Evolutionary conservation across 2,888 invertebrate species (phyloP).

Genomic region (Caenorhabditis imperialis): DNA sequence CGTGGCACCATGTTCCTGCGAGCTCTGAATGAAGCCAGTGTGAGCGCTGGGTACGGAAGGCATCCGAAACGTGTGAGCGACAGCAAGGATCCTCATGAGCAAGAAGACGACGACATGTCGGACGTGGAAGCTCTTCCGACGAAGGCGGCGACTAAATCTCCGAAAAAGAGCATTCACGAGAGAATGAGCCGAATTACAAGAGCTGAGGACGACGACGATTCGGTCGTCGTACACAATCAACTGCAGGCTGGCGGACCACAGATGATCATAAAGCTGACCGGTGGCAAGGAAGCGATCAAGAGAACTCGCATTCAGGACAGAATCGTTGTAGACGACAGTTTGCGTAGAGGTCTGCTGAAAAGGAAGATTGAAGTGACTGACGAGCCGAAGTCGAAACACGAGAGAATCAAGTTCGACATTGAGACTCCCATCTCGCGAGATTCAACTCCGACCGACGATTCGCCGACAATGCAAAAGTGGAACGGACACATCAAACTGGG

Average conservation of each 20-base stretch:
- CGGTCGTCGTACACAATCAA: constrained; percentile 34
- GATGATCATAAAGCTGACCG: constrained; percentile 48
- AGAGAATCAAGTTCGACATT: constrained; percentile 47
- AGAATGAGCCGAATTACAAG: constrained; percentile 20
- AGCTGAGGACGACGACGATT: constrained; percentile 25
- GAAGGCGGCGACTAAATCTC: background rate
- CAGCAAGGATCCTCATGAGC: background rate
- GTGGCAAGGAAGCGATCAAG: constrained; percentile 52
- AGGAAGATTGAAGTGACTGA: constrained; percentile 11
- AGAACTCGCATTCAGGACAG: constrained; percentile 35
- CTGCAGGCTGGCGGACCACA: constrained; percentile 34
- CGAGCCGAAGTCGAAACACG: constrained; percentile 45
- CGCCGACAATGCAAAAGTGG: constrained; percentile 60
- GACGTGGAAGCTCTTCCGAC: constrained; percentile 52
- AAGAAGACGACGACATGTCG: constrained; percentile 44
- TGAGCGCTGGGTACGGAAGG: constrained; percentile 53
- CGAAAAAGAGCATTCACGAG: constrained; percentile 16
- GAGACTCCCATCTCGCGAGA: constrained; percentile 7
- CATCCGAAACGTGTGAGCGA: background rate
- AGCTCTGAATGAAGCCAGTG: constrained; percentile 63
- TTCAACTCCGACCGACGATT: constrained; percentile 22
- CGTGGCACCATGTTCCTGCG: constrained; percentile 60
- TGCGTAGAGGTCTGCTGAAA: constrained; percentile 39
- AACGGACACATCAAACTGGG: constrained; percentile 65
- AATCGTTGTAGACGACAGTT: constrained; percentile 35